A percentile compares a stretch with the other conserved stretches of the same genome.
Evolutionary conservation across 2,113 vertebrate genomes (phyloP).

Genomic region (Rhynchomys soricoides): DNA sequence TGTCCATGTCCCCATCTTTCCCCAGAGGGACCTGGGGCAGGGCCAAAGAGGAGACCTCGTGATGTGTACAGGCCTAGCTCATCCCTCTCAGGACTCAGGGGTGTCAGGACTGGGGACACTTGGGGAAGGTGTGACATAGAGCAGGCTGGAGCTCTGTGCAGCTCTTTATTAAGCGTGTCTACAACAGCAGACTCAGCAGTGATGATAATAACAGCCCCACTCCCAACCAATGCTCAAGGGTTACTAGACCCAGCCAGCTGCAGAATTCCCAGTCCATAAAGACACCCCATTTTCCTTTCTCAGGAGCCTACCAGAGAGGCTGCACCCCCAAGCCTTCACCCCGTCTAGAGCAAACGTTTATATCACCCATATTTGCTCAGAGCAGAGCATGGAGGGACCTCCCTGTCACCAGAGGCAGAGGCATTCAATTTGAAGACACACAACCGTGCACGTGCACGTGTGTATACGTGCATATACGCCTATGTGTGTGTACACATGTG

Average conservation of each 20-base stretch:
- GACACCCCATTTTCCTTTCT: neutral
- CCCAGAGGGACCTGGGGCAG: neutral
- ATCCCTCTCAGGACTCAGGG: neutral
- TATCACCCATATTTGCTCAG: neutral
- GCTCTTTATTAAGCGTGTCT: neutral
- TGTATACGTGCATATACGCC: neutral
- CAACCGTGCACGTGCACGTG: neutral
- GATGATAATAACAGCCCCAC: neutral
- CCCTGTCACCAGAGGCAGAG: neutral
- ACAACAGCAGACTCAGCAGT: neutral
- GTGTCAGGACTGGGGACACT: neutral
- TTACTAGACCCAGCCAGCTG: neutral
- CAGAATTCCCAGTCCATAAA: neutral
- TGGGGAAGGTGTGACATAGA: neutral
- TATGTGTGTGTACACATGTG: neutral
- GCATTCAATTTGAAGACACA: too few species aligned
- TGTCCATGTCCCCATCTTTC: neutral
- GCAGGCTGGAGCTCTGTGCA: neutral
- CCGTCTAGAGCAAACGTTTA: neutral
- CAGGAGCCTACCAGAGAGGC: neutral
- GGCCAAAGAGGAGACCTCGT: neutral
- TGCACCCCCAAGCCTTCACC: neutral
- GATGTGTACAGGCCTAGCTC: neutral
- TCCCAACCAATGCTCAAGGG: neutral
- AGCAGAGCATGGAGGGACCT: neutral